These are phyloP conservation scores for Neodiprion fabricii DNA, from an alignment of 1,140 invertebrate species.

Conservation along the genomic window DNA sequence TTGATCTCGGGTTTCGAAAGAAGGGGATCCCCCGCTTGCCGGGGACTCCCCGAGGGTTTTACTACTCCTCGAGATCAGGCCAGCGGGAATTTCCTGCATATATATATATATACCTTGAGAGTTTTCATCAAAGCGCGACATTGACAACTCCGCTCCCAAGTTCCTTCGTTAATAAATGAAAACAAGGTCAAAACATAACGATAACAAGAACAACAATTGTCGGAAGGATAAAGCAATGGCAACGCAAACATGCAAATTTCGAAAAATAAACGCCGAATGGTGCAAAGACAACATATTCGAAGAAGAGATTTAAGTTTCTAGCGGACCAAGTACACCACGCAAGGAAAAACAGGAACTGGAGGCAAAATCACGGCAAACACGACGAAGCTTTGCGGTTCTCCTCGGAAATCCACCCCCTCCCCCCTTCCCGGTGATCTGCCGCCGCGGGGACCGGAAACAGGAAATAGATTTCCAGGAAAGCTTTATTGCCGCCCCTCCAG, in stretches of 20 bases:
- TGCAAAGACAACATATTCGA: no score
- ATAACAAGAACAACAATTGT: not conserved
- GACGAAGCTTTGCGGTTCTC: no score
- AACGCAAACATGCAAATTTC: no score
- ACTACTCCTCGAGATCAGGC: not conserved
- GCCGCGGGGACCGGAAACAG: not conserved
- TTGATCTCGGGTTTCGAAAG: not conserved
- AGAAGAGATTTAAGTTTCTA: no score
- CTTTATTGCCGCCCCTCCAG: constrained; percentile 1
- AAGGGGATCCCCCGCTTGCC: not conserved
- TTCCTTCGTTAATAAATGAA: not conserved
- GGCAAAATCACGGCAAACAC: no score
- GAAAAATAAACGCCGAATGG: no score
- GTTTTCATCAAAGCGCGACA: not conserved
- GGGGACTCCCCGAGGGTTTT: not conserved
- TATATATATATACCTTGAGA: not conserved
- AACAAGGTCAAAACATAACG: not conserved
- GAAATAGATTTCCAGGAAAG: constrained; percentile 7
- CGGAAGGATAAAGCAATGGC: no score
- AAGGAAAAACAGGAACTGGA: no score
- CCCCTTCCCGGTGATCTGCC: no score
- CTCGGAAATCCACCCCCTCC: no score
- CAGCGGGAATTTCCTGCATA: not conserved
- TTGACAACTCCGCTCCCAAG: not conserved
- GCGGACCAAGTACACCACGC: no score